Evolutionary conservation across 2,888 invertebrate species (phyloP).

Genomic region (Sinodicranocentrus sp.): DNA sequence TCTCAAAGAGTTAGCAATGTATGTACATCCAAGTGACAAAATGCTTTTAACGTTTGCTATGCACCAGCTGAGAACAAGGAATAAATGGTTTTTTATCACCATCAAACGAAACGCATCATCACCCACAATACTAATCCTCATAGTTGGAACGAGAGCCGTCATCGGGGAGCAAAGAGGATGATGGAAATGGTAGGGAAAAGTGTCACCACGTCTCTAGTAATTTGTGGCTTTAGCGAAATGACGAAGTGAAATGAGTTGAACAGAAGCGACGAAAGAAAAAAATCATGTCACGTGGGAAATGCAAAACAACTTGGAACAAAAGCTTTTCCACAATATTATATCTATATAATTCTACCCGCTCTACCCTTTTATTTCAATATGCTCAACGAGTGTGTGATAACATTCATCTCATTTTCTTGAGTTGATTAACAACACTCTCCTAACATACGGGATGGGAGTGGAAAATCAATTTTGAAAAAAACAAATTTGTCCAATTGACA

Average conservation of each 20-base stretch:
- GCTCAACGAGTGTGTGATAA: too few relatives aligned
- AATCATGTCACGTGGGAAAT: slow-evolving; percentile 3
- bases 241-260: slow-evolving; percentile 46
- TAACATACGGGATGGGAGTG: too few relatives aligned
- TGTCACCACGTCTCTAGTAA: slow-evolving; percentile 58
- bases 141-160: not conserved
- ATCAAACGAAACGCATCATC: slow-evolving; percentile 33
- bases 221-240: slow-evolving; percentile 48
- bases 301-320: not conserved
- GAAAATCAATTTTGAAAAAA: too few relatives aligned
- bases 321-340: too few relatives aligned
- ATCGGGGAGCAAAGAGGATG: not conserved
- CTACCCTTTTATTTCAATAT: too few relatives aligned
- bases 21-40: slow-evolving; percentile 1
- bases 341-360: too few relatives aligned
- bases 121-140: slow-evolving; percentile 12
- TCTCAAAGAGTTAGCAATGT: not conserved
- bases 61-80: slow-evolving; percentile 25
- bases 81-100: slow-evolving; percentile 32
- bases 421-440: too few relatives aligned
- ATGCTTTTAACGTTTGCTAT: slow-evolving; percentile 12
- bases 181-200: slow-evolving; percentile 35
- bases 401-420: too few relatives aligned
- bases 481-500: too few relatives aligned
- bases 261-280: slow-evolving; percentile 30